Evolutionary conservation across 2,888 invertebrate genomes (phyloP).

Genomic region (Germaria angustata): DNA sequence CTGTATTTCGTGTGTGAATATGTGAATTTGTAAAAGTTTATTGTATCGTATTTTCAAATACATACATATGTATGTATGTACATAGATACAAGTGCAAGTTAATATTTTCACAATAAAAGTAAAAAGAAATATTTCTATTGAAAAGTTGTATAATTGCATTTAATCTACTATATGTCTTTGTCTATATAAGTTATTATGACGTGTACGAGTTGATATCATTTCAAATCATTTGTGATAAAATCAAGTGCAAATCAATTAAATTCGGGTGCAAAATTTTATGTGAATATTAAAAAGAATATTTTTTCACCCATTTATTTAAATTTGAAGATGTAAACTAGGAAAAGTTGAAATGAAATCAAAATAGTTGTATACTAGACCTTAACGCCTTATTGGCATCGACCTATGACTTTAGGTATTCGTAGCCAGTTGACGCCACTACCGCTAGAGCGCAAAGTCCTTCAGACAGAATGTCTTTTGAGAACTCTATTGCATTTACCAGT

Average conservation of each 20-base stretch:
- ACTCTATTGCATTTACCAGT: no score
- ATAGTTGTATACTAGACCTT: no score
- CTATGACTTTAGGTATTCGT: no score
- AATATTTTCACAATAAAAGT: neutral
- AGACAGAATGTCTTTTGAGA: no score
- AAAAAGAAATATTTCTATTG: neutral
- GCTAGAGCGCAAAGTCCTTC: no score
- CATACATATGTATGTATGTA: no score
- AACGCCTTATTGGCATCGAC: no score
- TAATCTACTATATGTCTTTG: neutral
- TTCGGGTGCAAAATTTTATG: conserved; percentile 33
- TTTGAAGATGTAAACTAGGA: no score
- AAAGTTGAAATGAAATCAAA: no score
- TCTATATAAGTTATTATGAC: neutral
- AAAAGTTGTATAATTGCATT: conserved; percentile 28
- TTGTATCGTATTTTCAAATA: neutral
- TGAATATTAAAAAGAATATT: neutral
- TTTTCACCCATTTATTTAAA: no score
- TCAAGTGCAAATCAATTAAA: conserved; percentile 53
- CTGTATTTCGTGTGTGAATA: neutral
- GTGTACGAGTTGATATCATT: conserved; percentile 12
- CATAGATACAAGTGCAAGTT: neutral
- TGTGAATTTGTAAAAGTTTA: neutral
- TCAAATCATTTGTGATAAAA: conserved; percentile 25
- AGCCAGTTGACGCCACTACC: no score